These are phyloP conservation scores for Protosalanx chinensis DNA, from an alignment of 2,797 vertebrate genomes.

Conservation along the genomic window DNA sequence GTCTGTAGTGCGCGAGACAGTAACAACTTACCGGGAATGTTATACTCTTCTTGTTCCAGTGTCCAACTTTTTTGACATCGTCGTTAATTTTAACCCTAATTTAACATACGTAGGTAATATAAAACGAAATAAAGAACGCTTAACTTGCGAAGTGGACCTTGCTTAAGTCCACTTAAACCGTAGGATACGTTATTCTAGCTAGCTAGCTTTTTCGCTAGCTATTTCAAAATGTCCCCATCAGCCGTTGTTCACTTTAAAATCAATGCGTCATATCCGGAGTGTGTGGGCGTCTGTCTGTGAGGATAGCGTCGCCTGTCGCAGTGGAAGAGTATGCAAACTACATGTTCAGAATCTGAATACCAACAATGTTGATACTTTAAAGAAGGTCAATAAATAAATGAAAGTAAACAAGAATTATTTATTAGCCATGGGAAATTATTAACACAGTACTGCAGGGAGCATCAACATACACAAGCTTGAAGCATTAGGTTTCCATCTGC, in stretches of 20 bases:
- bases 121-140: neutral
- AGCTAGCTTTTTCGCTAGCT: slow-evolving; percentile 51
- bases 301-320: slow-evolving; percentile 14
- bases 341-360: no score
- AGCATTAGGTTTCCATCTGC: neutral
- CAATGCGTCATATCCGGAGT: slow-evolving; percentile 65
- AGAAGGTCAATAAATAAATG: no score
- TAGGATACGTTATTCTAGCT: slow-evolving; percentile 49
- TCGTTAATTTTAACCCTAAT: slow-evolving; percentile 30
- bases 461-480: neutral
- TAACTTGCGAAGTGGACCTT: slow-evolving; percentile 28
- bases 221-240: slow-evolving; percentile 80
- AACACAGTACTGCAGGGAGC: no score
- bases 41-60: slow-evolving; percentile 55
- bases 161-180: slow-evolving; percentile 42
- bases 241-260: slow-evolving; percentile 60
- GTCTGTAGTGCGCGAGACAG: slow-evolving; percentile 13
- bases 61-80: slow-evolving; percentile 63
- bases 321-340: neutral
- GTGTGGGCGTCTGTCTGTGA: neutral
- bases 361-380: no score
- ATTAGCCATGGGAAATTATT: no score
- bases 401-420: no score
- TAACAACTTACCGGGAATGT: slow-evolving; percentile 67
- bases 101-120: slow-evolving; percentile 20